phyloP scores from a whole-genome alignment of 1,140 invertebrate genomes.

The Drosophila pallidifrons region DNA sequence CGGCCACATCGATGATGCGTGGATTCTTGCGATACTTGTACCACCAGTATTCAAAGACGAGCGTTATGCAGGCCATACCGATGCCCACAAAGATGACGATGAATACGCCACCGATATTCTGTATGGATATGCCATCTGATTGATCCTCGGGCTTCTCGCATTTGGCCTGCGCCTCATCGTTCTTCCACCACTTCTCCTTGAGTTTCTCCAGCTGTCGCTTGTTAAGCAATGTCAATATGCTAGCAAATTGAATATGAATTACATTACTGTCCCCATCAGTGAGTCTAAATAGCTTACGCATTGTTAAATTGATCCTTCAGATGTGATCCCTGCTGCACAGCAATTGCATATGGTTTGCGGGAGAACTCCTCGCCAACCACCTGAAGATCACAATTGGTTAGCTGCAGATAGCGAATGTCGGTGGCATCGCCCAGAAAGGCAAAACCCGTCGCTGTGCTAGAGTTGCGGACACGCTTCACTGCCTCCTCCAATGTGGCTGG shows the following conservation, averaged over 20 bases:
- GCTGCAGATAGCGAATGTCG: constrained; percentile 93
- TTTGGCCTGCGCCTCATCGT: constrained; percentile 90
- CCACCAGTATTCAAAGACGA: constrained; percentile 98
- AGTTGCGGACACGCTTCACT: constrained; percentile 90
- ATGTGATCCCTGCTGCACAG: constrained; percentile 97
- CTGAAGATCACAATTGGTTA: constrained; percentile 96
- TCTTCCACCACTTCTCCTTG: constrained; percentile 98
- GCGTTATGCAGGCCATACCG: constrained; percentile 94
- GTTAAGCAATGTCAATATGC: constrained; percentile 96
- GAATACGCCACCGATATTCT: constrained; percentile 99
- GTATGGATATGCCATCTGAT: constrained; percentile 97
- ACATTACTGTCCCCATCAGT: not conserved
- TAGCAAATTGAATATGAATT: constrained; percentile 79
- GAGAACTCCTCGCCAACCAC: constrained; percentile 98
- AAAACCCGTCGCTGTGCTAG: constrained; percentile 91
- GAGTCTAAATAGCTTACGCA: constrained; percentile 87
- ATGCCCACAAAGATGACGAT: constrained; percentile 98
- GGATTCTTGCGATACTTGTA: constrained; percentile 91
- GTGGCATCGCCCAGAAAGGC: constrained; percentile 98
- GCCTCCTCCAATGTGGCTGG: constrained; percentile 92
- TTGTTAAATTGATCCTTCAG: constrained; percentile 96
- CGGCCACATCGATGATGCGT: constrained; percentile 86
- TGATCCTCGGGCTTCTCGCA: constrained; percentile 96
- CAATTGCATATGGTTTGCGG: constrained; percentile 97
- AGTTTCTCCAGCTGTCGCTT: constrained; percentile 95